Evolutionary conservation across 2,113 vertebrate genomes (phyloP), one percentile per base, ranked within the genome.

Genomic region (Corythornis vintsioides): DNA sequence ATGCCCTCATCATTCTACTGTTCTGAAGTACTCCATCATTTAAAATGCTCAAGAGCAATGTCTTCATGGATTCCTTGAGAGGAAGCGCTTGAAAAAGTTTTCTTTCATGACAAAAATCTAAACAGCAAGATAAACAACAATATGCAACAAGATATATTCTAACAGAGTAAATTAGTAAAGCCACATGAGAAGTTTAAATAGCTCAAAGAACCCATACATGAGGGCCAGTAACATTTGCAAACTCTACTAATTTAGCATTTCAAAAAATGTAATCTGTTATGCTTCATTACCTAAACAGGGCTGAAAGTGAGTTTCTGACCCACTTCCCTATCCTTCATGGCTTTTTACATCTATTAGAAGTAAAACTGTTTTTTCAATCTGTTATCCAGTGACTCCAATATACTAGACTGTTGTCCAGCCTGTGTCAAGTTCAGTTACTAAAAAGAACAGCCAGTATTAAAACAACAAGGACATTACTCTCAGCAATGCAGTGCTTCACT

Each of bases 171-270:
- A 24, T 48, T 29, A 55, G 25, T 28, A 59, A 76, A 73, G 33
- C 47, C 64, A 52, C 22, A 11, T 2, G 3, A 75, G n/a, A 83
- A 53, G 24, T 53, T 83, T 53, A 59, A 61, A 31, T 48, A 0
- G 0, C 19, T 67, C 20, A 28, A 15, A 55, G 15, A 33, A 55
- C 11, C 11, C 4, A 2, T 22, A 42, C 2, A 4, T 1, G 2
- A 28, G 6, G 8, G 33, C 10, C 50, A 87, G 67, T 87, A 52
- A 0, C 20, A 42, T 57, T 29, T 26, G 15, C 40, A 38, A 78
- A 57, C 12, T 40, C 18, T 82, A 19, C 28, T 12, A n/a, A 77
- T 65, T 28, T 24, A 40, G 16, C 42, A 26, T 13, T 38, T 38
- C 38, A 61, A 70, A 65, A 83, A 91, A 92, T 55, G 52, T 45